phyloP scores from a whole-genome alignment of 2,797 vertebrate species.

The Zalophus californianus region DNA sequence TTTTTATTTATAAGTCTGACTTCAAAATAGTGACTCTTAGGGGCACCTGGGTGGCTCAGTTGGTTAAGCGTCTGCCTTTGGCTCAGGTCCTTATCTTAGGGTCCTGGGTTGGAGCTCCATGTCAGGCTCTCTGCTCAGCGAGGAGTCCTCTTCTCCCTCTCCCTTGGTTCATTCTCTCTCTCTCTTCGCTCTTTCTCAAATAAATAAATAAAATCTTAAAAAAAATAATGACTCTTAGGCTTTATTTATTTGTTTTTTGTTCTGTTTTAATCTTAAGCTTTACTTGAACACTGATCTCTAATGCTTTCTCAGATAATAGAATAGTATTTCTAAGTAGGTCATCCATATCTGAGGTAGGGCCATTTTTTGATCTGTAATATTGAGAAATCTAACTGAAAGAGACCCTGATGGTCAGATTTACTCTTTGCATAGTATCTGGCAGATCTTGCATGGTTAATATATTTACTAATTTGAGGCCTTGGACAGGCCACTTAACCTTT shows the following conservation, averaged over 20 bases:
- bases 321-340: not conserved
- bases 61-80: not conserved
- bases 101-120: no score
- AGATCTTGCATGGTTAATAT: not conserved
- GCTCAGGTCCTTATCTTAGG: no score
- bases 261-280: not conserved
- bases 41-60: not conserved
- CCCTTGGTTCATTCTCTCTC: no score
- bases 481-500: not conserved
- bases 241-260: not conserved
- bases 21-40: not conserved
- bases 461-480: not conserved
- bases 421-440: not conserved
- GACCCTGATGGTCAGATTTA: not conserved
- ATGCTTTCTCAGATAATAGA: not conserved
- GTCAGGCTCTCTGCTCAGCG: no score
- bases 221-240: not conserved
- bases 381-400: conserved; percentile 9
- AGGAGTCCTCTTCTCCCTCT: no score
- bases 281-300: not conserved
- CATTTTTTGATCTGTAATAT: not conserved
- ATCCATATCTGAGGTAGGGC: not conserved
- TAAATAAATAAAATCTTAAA: not conserved
- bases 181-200: no score
- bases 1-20: not conserved